These are phyloP conservation scores for Scaptomyza hsui DNA, from an alignment of 1,140 invertebrate species.

Conservation along the genomic window DNA sequence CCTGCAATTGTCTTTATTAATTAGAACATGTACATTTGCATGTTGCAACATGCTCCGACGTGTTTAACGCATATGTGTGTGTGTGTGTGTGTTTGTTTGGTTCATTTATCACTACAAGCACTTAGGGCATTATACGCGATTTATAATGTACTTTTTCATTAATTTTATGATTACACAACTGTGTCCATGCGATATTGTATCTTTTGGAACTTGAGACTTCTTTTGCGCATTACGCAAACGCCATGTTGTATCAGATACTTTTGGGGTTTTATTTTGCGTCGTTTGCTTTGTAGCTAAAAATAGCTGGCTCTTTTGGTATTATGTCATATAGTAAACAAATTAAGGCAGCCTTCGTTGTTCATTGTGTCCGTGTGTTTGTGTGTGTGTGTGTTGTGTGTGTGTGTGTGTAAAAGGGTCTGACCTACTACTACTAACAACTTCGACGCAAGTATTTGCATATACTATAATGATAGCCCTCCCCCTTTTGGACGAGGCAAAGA, in stretches of 20 bases:
- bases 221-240: conserved; percentile 59
- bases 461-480: conserved; percentile 14
- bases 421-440: conserved; percentile 32
- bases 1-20: conserved; percentile 6
- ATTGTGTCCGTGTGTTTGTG: conserved; percentile 1
- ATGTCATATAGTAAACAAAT: conserved; percentile 79
- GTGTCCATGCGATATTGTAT: conserved; percentile 22
- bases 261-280: background rate
- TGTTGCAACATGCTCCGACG: background rate
- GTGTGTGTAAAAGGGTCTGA: conserved; percentile 4
- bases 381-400: conserved; percentile 18
- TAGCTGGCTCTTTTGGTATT: conserved; percentile 47
- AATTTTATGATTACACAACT: conserved; percentile 55
- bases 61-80: no score
- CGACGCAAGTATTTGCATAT: conserved; percentile 52
- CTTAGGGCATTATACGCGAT: background rate
- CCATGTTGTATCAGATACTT: conserved; percentile 11
- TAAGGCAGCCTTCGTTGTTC: conserved; percentile 44
- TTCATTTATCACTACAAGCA: conserved; percentile 37
- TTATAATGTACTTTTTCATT: conserved; percentile 25
- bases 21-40: conserved; percentile 3
- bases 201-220: conserved; percentile 12
- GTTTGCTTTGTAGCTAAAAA: conserved; percentile 11
- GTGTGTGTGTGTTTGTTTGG: background rate
- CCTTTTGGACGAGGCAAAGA: background rate